These are phyloP conservation scores for Solea senegalensis DNA, from an alignment of 2,113 vertebrate species.

Conservation along the genomic window DNA sequence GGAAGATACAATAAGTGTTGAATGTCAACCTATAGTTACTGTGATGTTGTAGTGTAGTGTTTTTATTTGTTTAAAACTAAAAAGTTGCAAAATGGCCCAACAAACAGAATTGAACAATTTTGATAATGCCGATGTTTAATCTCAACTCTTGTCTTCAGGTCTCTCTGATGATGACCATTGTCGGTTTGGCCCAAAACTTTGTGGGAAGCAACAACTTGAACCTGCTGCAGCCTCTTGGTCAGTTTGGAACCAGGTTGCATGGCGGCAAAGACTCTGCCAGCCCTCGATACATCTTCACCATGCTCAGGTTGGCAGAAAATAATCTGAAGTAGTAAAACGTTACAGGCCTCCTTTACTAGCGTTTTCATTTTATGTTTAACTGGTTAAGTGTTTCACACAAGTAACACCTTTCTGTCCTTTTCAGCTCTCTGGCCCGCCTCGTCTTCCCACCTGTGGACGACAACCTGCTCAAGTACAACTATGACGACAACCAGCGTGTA, in stretches of 20 bases:
- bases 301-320: slow-evolving; percentile 89
- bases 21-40: no score
- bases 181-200: slow-evolving; percentile 96
- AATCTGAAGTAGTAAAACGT: not conserved
- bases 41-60: no score
- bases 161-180: slow-evolving; percentile 97
- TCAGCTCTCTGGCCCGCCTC: slow-evolving; percentile 88
- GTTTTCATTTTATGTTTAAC: not conserved
- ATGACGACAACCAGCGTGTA: slow-evolving; percentile 95
- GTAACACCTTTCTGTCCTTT: not conserved
- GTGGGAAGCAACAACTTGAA: slow-evolving; percentile 99
- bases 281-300: slow-evolving; percentile 99
- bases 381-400: no score
- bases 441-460: slow-evolving; percentile 91
- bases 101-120: not conserved
- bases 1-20: no score
- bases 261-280: slow-evolving; percentile 98
- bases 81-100: no score
- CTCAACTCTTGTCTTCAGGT: slow-evolving; percentile 71
- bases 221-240: slow-evolving; percentile 92
- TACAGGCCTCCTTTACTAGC: no score
- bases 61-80: no score
- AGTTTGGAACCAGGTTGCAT: slow-evolving; percentile 95
- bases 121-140: not conserved
- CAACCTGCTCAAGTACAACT: slow-evolving; percentile 90